These are phyloP conservation scores for Siniperca scherzeri DNA, from an alignment of 2,797 vertebrate species.

Conservation along the genomic window DNA sequence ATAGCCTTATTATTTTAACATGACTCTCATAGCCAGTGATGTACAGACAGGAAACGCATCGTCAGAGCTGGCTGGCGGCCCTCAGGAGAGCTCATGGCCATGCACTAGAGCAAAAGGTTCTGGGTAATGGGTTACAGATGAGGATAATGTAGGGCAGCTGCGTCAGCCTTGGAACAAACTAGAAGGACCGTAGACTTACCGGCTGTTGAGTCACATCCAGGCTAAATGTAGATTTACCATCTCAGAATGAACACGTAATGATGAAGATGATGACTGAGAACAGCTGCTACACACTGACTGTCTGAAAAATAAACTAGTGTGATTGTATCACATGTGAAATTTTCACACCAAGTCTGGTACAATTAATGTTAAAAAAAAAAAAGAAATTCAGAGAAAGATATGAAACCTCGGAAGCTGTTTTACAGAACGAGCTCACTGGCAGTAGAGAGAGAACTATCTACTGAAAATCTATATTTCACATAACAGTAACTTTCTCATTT, in stretches of 20 bases:
- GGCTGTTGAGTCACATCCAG: constrained; percentile 72
- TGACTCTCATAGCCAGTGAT: constrained; percentile 45
- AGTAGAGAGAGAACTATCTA: neutral
- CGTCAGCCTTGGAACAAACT: constrained; percentile 37
- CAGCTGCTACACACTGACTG: constrained; percentile 34
- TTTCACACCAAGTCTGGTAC: neutral
- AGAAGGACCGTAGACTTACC: constrained; percentile 15
- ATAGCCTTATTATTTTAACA: constrained; percentile 57
- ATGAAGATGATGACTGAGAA: constrained; percentile 38
- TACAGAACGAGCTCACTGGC: neutral
- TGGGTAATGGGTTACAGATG: constrained; percentile 76
- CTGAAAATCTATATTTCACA: neutral
- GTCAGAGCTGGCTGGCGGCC: constrained; percentile 49
- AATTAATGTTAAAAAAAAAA: neutral
- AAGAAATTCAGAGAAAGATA: too few species aligned
- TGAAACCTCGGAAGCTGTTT: neutral
- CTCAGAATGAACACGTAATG: constrained; percentile 29
- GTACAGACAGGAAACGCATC: constrained; percentile 61
- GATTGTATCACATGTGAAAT: neutral
- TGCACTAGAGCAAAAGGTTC: constrained; percentile 53
- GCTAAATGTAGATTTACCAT: constrained; percentile 29
- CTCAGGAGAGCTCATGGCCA: constrained; percentile 35
- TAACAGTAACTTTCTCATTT: neutral
- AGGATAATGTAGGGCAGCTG: constrained; percentile 60
- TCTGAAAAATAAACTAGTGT: rapidly evolving